Base-by-base conservation (phyloP, 2,888 invertebrate species). In the Pharmacophagus antenor region DNA sequence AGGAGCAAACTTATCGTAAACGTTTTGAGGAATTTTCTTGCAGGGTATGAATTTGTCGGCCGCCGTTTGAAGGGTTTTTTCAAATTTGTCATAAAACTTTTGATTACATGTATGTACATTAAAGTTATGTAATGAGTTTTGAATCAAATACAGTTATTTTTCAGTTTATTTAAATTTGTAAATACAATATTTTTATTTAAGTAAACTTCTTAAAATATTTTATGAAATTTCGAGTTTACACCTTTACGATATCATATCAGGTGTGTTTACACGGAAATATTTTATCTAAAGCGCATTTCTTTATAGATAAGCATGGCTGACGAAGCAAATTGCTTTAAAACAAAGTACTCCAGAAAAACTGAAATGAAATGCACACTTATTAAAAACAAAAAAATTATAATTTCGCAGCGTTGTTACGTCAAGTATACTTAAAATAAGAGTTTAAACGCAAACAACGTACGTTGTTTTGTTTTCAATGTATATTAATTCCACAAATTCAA, bases 221-320 rank as follows among this genome's bases (percentile, higher is more conserved):
- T 37, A 37, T 37, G 15, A 37, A 37, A 3, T n/a, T n/a, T 1
- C 2, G 37, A 37, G 37, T 37, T 37, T 37, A 37, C 37, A 37
- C 50, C 31, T 55, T 48, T 41, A 56, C 51, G 20, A 47, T 51
- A 20, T n/a, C 46, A 42, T 47, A 47, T 59, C 48, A 53, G 41
- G n/a, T 56, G 42, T 48, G 56, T 46, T 21, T 47, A 61, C 56
- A 56, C 56, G 56, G 61, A 56, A 61, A 61, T 48, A 56, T 55
- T 61, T 63, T 69, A 70, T 70, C 69, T 58, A 54, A 62, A 64
- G 63, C 63, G 62, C 62, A 63, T 70, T 69, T 66, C 64, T 57
- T 21, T 49, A 49, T 56, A 62, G 70, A 69, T 70, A 70, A 68
- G 55, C 41, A 54, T 61, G 64, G 65, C 64, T 59, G 49, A 50